A percentile compares a stretch with the other conserved stretches of the same genome.
phyloP scores from a whole-genome alignment of 2,113 vertebrate genomes.

The Anarhynchus alexandrinus region DNA sequence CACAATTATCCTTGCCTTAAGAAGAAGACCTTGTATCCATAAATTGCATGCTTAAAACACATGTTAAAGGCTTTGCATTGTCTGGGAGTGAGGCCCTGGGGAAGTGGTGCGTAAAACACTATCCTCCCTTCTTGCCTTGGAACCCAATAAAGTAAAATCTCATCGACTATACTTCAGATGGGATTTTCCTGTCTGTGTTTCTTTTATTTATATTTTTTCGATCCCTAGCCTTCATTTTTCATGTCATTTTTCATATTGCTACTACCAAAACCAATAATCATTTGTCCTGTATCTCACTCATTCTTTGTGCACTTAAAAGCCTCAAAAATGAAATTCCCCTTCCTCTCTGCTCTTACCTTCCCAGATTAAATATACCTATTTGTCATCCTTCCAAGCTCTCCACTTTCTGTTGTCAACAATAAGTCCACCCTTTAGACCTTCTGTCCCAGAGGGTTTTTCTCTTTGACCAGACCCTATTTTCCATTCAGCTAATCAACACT shows the following conservation, averaged over 20 bases:
- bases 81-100: not conserved
- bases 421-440: not conserved
- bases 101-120: not conserved
- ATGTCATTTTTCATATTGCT: conserved; percentile 37
- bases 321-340: conserved; percentile 43
- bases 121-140: not conserved
- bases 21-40: not conserved
- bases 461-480: not conserved
- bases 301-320: conserved; percentile 43
- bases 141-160: not conserved
- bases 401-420: conserved; percentile 23
- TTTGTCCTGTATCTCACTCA: conserved; percentile 39
- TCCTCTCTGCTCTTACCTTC: conserved; percentile 23
- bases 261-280: conserved; percentile 32
- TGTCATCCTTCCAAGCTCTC: conserved; percentile 41
- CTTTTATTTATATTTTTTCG: not conserved
- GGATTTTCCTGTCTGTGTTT: not conserved
- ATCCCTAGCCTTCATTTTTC: conserved; percentile 11
- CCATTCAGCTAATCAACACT: not conserved
- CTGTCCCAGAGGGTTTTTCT: not conserved
- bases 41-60: not conserved
- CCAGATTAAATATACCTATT: conserved; percentile 44
- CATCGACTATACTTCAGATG: not conserved
- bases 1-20: not conserved
- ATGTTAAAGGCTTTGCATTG: not conserved